Conservation (phyloP, 2,888 invertebrate genomes). For the Iselma pallidipennis region DNA sequence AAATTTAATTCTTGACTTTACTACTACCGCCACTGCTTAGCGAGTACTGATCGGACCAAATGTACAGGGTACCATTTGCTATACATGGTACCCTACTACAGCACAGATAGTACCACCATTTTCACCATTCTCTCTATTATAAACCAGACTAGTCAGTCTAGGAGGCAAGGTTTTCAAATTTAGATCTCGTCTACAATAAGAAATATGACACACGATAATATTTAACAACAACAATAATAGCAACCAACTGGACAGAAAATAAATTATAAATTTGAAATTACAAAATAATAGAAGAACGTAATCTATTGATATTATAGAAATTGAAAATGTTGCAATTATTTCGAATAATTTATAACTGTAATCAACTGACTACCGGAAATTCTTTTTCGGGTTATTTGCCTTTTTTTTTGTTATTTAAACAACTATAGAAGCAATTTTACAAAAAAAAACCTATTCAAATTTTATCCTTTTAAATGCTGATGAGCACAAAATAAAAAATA, state of each 20-base stretch:
- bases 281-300: neutral
- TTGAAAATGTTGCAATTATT: neutral
- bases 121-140: neutral
- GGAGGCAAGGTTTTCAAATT: neutral
- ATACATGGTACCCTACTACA: conserved; percentile 18
- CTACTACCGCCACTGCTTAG: conserved; percentile 22
- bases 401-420: neutral
- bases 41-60: conserved; percentile 20
- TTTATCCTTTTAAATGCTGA: too few relatives aligned
- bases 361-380: neutral
- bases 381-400: conserved; percentile 1
- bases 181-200: neutral
- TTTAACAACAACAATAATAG: neutral
- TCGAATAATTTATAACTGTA: neutral
- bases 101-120: conserved; percentile 15
- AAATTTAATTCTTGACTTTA: conserved; percentile 7
- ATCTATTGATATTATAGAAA: neutral
- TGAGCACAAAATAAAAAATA: too few relatives aligned
- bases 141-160: neutral
- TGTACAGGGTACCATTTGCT: conserved; percentile 2
- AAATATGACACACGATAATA: neutral
- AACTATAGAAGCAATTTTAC: neutral
- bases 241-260: neutral
- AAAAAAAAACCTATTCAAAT: too few relatives aligned
- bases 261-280: neutral